Percentiles rank a stretch among this genome's conserved stretches.
These are phyloP conservation scores for Callospermophilus lateralis DNA, from an alignment of 2,113 vertebrate species.

Conservation along the genomic window DNA sequence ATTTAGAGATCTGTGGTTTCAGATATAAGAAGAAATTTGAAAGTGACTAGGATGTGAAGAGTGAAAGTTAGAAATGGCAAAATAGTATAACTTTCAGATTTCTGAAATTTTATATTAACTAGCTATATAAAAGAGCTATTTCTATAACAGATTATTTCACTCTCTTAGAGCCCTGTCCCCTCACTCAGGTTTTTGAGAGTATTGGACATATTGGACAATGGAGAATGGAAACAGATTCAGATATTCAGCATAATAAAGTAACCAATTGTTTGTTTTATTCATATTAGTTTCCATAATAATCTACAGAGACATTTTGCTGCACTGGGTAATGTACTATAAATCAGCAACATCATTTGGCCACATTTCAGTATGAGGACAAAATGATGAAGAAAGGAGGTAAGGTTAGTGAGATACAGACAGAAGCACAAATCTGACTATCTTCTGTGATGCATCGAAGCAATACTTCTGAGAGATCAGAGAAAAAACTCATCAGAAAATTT, in stretches of 20 bases:
- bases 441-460: background rate
- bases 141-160: too few species aligned
- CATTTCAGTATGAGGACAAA: background rate
- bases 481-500: background rate
- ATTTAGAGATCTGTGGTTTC: background rate
- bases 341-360: background rate
- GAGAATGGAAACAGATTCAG: background rate
- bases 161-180: too few species aligned
- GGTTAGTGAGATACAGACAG: background rate
- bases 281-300: background rate
- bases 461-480: background rate
- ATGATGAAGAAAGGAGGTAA: background rate
- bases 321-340: accelerated
- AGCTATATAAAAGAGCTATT: background rate
- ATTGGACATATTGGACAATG: background rate
- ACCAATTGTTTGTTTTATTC: background rate
- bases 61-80: background rate
- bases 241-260: background rate
- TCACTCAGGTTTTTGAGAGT: too few species aligned
- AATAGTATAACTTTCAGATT: background rate
- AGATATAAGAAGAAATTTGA: background rate
- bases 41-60: background rate
- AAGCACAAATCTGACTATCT: background rate
- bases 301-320: background rate
- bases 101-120: background rate